phyloP scores from a whole-genome alignment of 1,140 invertebrate species.

The Diabrotica virgifera region DNA sequence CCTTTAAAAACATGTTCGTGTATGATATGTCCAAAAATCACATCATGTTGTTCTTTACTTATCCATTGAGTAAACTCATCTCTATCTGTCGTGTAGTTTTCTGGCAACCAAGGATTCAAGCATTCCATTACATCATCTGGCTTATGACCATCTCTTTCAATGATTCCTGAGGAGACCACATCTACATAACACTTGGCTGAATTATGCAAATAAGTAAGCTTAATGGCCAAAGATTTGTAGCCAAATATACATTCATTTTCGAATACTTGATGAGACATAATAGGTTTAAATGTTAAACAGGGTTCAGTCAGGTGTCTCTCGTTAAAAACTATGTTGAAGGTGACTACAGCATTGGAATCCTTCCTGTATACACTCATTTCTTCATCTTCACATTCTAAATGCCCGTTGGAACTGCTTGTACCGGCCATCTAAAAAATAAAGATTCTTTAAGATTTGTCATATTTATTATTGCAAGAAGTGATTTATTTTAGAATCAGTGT shows the following conservation, averaged over 20 bases:
- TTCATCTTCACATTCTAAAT: constrained; percentile 13
- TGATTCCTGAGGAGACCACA: constrained; percentile 62
- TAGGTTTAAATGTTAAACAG: constrained; percentile 64
- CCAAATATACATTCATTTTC: constrained; percentile 91
- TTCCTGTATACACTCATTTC: constrained; percentile 32
- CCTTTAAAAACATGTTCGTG: constrained; percentile 21
- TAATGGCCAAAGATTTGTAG: constrained; percentile 78
- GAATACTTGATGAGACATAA: constrained; percentile 93
- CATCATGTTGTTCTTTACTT: constrained; percentile 59
- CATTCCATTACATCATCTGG: constrained; percentile 79
- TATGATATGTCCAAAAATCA: constrained; percentile 34
- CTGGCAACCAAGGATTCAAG: constrained; percentile 56
- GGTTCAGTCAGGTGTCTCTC: constrained; percentile 12
- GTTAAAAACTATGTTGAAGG: constrained; percentile 29
- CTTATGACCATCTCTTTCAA: constrained; percentile 61
- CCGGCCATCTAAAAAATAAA: constrained; percentile 27
- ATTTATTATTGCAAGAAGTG: no score
- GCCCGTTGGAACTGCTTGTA: constrained; percentile 17
- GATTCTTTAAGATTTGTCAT: no score
- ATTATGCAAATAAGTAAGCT: constrained; percentile 79
- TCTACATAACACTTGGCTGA: constrained; percentile 71
- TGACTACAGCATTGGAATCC: constrained; percentile 26
- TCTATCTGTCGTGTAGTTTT: constrained; percentile 62
- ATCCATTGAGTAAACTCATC: constrained; percentile 67
- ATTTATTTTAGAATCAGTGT: no score